Base-by-base conservation (phyloP, 2,113 vertebrate genomes). In the Syngnathus scovelli region DNA sequence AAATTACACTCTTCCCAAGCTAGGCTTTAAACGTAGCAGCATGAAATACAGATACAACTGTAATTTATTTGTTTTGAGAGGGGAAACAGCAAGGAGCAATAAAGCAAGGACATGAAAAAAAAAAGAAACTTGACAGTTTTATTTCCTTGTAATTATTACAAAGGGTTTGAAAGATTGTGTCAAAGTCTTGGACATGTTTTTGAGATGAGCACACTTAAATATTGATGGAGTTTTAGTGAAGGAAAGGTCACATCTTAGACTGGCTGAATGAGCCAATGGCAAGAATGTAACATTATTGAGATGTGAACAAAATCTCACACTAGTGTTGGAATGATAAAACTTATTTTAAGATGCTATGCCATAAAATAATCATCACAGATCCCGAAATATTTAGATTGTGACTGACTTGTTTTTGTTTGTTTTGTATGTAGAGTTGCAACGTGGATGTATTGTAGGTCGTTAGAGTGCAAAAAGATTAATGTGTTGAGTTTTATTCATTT, bases 191-290 rank as follows among this genome's bases (percentile, higher is more conserved):
- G 66, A 37, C 74, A 76, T 74, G 67, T 66, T 75, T 83, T 70
- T 74, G 54, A 80, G 76, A 83, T 78, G 68, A 86, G 60, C 46
- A 51, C 46, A 62, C 67, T 72, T 73, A 78, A 86, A 87, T 85
- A 78, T 84, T 79, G 83, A 81, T 70, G 64, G 55, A 66, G 21
- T 56, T 75, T 59, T 63, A 10, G 49, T 38, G 61, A 75, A 71
- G 69, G 64, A 75, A 79, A 82, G 78, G 80, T 79, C 71, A 79
- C 62, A 64, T 36, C 33, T 70, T 15, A 66, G 51, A 78, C 75
- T 44, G 61, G 36, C 3, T 7, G 74, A 74, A 76, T 75, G 21
- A 52, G 43, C 10, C 21, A 9, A 19, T 38, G 41, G 37, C 43
- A 63, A 33, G 59, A 72, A 64, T 48, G 7, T 62, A 55, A 44